Conservation (phyloP, 1,140 invertebrate genomes). For the Temnothorax longispinosus region DNA sequence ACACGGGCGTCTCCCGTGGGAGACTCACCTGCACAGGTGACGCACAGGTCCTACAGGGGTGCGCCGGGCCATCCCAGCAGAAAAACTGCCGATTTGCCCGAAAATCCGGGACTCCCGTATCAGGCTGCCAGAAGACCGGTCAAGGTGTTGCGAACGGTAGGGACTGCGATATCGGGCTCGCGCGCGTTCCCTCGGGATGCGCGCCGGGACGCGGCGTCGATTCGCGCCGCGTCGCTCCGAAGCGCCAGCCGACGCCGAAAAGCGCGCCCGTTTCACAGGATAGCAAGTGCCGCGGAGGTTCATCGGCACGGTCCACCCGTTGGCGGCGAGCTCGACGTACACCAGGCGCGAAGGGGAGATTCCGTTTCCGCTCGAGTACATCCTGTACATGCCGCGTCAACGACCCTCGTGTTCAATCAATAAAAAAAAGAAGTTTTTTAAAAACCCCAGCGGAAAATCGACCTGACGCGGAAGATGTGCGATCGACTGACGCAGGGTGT, state of each 20-base stretch:
- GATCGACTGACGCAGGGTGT: not conserved
- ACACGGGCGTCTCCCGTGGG: not conserved
- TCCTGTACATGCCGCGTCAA: constrained; percentile 38
- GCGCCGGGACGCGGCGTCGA: constrained; percentile 33
- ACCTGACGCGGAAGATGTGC: not conserved
- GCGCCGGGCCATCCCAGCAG: constrained; percentile 69
- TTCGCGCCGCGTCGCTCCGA: not conserved
- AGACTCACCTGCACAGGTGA: constrained; percentile 32
- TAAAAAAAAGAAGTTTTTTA: not conserved
- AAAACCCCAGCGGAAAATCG: not conserved
- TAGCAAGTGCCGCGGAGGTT: constrained; percentile 74
- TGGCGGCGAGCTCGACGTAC: not conserved
- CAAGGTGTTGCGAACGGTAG: constrained; percentile 42
- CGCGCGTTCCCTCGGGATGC: constrained; percentile 55
- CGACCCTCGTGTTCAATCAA: constrained; percentile 28
- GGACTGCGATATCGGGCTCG: not conserved
- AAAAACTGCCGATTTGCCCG: constrained; percentile 82
- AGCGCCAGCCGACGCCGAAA: constrained; percentile 66
- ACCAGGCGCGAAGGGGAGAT: constrained; percentile 1
- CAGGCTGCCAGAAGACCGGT: constrained; percentile 74
- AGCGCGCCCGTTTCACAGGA: constrained; percentile 81
- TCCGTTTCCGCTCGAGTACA: not conserved
- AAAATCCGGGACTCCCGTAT: constrained; percentile 80
- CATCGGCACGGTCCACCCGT: not conserved
- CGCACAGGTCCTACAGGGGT: constrained; percentile 67